A percentile compares a stretch with the other conserved stretches of the same genome.
These are phyloP conservation scores for Blastobasis lacticolella DNA, from an alignment of 2,888 invertebrate genomes.

Conservation along the genomic window DNA sequence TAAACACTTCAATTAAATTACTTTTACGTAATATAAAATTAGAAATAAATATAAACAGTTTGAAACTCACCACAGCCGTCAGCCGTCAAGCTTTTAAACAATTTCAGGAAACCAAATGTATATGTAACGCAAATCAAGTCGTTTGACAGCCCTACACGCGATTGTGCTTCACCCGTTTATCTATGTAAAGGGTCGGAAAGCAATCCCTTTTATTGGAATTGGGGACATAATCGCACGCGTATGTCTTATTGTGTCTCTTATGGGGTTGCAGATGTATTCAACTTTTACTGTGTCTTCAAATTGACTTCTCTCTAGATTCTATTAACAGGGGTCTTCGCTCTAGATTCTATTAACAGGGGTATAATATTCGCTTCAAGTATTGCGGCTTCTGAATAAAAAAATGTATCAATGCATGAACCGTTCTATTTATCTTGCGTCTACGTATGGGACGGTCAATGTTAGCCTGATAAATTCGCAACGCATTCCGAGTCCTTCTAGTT, in stretches of 20 bases:
- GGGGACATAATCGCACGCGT: constrained; percentile 56
- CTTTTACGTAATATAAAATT: no score
- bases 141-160: constrained; percentile 18
- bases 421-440: no score
- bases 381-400: constrained; percentile 1
- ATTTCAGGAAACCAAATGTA: no score
- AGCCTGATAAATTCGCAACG: constrained; percentile 15
- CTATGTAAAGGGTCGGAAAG: constrained; percentile 59
- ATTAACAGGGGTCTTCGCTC: constrained; percentile 32
- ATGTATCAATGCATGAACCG: background rate
- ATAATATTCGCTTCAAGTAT: constrained; percentile 16
- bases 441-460: constrained; percentile 9
- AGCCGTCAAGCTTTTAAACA: no score
- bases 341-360: constrained; percentile 32
- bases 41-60: no score
- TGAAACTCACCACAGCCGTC: no score
- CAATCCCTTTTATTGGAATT: constrained; percentile 63
- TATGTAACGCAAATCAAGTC: no score
- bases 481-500: constrained; percentile 24
- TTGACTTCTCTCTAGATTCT: constrained; percentile 35
- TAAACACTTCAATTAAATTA: no score
- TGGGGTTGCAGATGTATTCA: constrained; percentile 38
- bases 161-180: constrained; percentile 57
- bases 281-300: constrained; percentile 43
- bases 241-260: constrained; percentile 56